Conservation (phyloP, 1,140 invertebrate genomes). For the Micrasema longulum region DNA sequence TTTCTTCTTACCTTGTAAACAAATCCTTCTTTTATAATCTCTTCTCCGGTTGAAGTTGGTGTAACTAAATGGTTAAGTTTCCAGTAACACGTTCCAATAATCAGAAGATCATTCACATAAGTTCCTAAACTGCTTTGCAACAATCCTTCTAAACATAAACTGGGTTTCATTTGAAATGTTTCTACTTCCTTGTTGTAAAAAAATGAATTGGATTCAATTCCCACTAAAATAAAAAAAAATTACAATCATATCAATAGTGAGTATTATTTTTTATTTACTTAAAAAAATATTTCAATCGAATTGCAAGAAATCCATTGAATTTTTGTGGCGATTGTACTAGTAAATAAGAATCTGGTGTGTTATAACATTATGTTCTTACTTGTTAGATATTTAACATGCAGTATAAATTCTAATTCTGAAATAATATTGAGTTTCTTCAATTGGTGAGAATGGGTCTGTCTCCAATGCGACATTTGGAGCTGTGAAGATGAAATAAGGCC, state of each 20-base stretch:
- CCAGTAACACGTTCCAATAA: constrained; percentile 63
- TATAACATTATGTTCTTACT: constrained; percentile 59
- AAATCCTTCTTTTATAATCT: constrained; percentile 61
- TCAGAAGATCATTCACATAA: constrained; percentile 59
- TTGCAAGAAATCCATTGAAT: neutral
- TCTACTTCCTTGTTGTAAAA: constrained; percentile 59
- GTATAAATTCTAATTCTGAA: constrained; percentile 64
- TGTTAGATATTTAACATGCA: constrained; percentile 66
- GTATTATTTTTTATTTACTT: too few relatives aligned
- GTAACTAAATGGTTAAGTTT: constrained; percentile 62
- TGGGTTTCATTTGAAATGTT: constrained; percentile 60
- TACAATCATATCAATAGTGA: too few relatives aligned
- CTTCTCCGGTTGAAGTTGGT: constrained; percentile 58
- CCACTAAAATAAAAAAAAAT: constrained; percentile 60
- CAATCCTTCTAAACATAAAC: constrained; percentile 63
- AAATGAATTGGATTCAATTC: constrained; percentile 64
- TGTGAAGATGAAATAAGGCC: constrained; percentile 61
- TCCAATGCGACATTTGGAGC: constrained; percentile 62
- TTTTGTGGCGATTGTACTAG: neutral
- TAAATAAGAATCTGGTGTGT: too few relatives aligned
- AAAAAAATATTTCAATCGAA: neutral
- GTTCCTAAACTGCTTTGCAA: constrained; percentile 58
- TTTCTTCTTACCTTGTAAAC: constrained; percentile 63
- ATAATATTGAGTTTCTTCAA: constrained; percentile 58
- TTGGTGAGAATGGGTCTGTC: constrained; percentile 55